Base-by-base conservation (phyloP, 30 jellyfish, hydroid and myxozoan species). In the Aurelia aurita region DNA sequence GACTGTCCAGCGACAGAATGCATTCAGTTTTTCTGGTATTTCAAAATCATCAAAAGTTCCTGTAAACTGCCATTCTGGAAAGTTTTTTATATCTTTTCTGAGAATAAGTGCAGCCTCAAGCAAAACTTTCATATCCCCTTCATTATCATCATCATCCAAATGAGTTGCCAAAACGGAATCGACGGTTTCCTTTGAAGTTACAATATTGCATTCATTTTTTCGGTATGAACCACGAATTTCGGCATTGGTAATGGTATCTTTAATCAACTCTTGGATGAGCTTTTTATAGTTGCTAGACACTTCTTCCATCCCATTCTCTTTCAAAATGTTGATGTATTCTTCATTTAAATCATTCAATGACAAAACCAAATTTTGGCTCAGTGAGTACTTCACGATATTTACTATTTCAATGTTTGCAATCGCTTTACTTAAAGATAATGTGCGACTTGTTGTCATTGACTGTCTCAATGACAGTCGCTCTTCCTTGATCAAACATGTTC, bases 31-130 rank as follows among this genome's bases (percentile, higher is more conserved):
- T 69, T 69, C 81, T 69, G 63, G 81, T 21, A 31, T 15, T 69
- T 69, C 43, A 69, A 69, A 69, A 69, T 69, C 81, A 69, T 69
- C 78, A 66, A 66, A 66, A 32, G 78, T 13, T 13, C 78, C 78
- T 66, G 22, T 66, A 53, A 69, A 69, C 31, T 35, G 81, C 81
- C 81, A 69, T 69, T 47, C 31, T 53, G 31, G 81, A 53, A 21
- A 47, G 59, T 69, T 69, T 34, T 29, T 47, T 21, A 69, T 69
- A 53, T 21, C 81, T 29, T 64, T 69, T 69, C 81, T 47, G 31
- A 69, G 43, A 69, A 69, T 69, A 47, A 69, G 7, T 10, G 81
- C 81, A 69, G 81, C 81, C 31, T 69, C 43, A 47, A 69, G 31
- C 31, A 69, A 53, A 21, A 53, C 43, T 29, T 69, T 47, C 25